phyloP scores from a whole-genome alignment of 1,140 invertebrate genomes.

The Heliconius congener region DNA sequence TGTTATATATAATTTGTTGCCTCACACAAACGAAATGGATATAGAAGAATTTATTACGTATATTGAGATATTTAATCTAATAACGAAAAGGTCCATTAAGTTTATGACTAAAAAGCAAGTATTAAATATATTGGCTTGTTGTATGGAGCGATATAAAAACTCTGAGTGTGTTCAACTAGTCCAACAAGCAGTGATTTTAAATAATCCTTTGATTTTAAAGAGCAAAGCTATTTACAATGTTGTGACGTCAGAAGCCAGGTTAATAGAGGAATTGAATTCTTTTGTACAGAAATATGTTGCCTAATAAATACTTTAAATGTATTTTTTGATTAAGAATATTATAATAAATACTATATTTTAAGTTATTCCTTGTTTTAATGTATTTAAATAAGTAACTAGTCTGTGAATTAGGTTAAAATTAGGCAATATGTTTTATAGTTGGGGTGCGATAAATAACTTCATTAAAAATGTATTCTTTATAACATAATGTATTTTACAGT shows the following conservation, averaged over 20 bases:
- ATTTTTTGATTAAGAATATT: neutral
- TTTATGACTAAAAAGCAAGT: slow-evolving; percentile 63
- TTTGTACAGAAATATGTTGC: slow-evolving; percentile 51
- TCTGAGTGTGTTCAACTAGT: slow-evolving; percentile 51
- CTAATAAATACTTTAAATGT: slow-evolving; percentile 2
- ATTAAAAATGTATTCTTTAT: too few species aligned
- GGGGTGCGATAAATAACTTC: too few species aligned
- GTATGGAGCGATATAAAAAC: slow-evolving; percentile 41
- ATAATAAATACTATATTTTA: slow-evolving; percentile 1
- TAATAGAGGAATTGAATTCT: slow-evolving; percentile 47
- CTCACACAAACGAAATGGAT: slow-evolving; percentile 48
- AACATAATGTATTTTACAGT: too few species aligned
- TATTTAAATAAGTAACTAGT: neutral
- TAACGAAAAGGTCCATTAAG: slow-evolving; percentile 64
- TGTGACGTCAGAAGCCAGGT: slow-evolving; percentile 32
- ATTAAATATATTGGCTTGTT: slow-evolving; percentile 52
- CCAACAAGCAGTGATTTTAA: slow-evolving; percentile 45
- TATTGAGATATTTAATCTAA: slow-evolving; percentile 52
- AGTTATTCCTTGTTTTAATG: neutral
- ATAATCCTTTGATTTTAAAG: slow-evolving; percentile 50
- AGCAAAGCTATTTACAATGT: slow-evolving; percentile 45
- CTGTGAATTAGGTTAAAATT: too few species aligned
- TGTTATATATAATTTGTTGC: slow-evolving; percentile 55
- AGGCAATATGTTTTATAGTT: too few species aligned
- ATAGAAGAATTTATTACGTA: slow-evolving; percentile 54